A percentile compares a stretch with the other conserved stretches of the same genome.
Evolutionary conservation across 2,797 vertebrate species (phyloP).

Genomic region (Arctocebus calabarensis): DNA sequence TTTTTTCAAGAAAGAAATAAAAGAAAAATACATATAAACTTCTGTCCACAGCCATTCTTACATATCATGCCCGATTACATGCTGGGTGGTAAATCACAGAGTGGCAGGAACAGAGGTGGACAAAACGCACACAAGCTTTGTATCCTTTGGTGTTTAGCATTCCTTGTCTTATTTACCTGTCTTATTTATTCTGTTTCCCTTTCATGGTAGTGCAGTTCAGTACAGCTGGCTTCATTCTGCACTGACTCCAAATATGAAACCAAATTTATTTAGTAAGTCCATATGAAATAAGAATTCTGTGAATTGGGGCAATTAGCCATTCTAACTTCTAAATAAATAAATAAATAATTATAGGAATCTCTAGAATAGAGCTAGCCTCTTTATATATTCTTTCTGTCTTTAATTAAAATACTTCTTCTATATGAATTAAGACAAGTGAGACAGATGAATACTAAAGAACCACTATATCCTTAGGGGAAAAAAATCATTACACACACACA

Average conservation of each 20-base stretch:
- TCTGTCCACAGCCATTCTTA: neutral
- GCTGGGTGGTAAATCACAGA: neutral
- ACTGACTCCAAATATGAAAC: neutral
- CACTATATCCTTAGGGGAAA: neutral
- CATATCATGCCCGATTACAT: neutral
- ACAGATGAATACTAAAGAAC: neutral
- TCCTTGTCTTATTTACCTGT: neutral
- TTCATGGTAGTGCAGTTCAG: neutral
- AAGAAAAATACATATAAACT: neutral
- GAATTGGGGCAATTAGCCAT: neutral
- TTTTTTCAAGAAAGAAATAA: too few relatives aligned
- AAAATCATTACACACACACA: neutral
- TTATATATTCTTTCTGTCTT: neutral
- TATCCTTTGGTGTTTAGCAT: neutral
- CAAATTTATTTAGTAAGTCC: neutral
- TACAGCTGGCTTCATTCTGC: neutral
- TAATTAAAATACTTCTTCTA: conserved; percentile 45
- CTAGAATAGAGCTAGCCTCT: neutral
- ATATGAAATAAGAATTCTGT: neutral
- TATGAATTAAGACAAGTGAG: neutral
- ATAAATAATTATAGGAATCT: neutral
- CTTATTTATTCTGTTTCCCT: neutral
- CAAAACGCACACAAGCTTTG: neutral
- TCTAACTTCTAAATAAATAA: neutral
- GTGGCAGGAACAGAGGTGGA: neutral